phyloP scores from a whole-genome alignment of 2,888 invertebrate species.

The Lycocerus yunnanus region DNA sequence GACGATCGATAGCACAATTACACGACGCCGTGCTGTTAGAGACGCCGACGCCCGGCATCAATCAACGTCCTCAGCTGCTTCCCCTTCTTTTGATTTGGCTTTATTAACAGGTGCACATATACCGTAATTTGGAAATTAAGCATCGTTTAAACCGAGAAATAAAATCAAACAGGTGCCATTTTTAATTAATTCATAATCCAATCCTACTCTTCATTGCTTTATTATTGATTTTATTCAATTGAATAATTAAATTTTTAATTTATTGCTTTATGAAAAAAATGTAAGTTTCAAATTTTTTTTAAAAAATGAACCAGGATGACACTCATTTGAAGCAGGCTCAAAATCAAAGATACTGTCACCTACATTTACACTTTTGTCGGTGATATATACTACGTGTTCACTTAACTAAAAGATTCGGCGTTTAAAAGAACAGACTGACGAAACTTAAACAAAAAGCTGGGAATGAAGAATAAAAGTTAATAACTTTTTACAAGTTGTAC shows the following conservation, averaged over 20 bases:
- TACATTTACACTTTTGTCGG: neutral
- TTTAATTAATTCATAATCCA: neutral
- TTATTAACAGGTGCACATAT: conserved; percentile 18
- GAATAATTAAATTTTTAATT: neutral
- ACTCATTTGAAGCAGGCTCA: too few relatives aligned
- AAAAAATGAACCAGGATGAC: too few relatives aligned
- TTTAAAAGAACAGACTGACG: neutral
- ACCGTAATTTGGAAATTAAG: neutral
- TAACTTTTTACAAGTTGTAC: neutral
- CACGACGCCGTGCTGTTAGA: conserved; percentile 40
- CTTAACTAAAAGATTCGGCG: neutral
- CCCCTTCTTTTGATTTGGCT: conserved; percentile 8
- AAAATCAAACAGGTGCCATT: neutral
- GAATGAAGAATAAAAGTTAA: neutral
- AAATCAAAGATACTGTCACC: neutral
- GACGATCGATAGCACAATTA: conserved; percentile 38
- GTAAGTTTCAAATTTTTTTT: too few relatives aligned
- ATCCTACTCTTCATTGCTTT: neutral
- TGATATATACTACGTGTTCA: neutral
- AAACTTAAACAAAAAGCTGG: neutral
- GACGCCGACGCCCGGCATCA: conserved; percentile 37
- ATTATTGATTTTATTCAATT: neutral
- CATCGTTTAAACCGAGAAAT: neutral
- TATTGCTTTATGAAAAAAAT: neutral
- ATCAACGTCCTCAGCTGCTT: conserved; percentile 26